These are phyloP conservation scores for Piprites chloris DNA, from an alignment of 2,113 vertebrate genomes.

Conservation along the genomic window DNA sequence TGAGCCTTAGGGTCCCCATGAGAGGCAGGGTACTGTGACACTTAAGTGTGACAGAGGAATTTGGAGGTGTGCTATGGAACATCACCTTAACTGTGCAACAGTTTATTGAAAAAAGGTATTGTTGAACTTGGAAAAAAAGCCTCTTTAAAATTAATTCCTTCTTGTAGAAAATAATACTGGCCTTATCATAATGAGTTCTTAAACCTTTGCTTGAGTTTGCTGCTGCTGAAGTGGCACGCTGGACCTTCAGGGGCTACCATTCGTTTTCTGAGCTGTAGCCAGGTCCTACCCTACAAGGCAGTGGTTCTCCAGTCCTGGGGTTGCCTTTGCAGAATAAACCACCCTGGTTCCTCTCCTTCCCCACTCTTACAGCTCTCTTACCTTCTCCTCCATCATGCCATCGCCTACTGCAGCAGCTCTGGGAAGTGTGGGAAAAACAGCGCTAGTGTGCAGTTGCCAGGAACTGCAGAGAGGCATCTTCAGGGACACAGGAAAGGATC, in stretches of 20 bases:
- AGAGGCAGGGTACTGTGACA: accelerated
- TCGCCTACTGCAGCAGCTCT: not conserved
- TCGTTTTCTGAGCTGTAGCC: not conserved
- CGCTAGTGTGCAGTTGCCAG: accelerated
- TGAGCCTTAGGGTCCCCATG: not conserved
- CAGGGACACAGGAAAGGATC: not conserved
- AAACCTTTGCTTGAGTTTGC: not conserved
- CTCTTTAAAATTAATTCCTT: not conserved
- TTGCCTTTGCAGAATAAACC: not conserved
- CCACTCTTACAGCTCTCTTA: not conserved
- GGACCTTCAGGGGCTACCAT: not conserved
- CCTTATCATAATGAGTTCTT: not conserved
- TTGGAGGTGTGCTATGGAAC: not conserved
- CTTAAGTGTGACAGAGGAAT: not conserved
- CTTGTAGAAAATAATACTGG: not conserved
- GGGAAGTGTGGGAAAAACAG: not conserved
- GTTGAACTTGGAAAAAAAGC: not conserved
- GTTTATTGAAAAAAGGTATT: not conserved
- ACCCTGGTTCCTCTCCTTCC: not conserved
- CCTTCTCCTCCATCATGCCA: not conserved
- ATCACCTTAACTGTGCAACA: not conserved
- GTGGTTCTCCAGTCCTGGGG: not conserved
- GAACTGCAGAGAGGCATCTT: not conserved
- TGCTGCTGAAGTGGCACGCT: not conserved
- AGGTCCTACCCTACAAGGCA: not conserved